Conservation (phyloP, 2,888 invertebrate species). For the Girardia tigrina region DNA sequence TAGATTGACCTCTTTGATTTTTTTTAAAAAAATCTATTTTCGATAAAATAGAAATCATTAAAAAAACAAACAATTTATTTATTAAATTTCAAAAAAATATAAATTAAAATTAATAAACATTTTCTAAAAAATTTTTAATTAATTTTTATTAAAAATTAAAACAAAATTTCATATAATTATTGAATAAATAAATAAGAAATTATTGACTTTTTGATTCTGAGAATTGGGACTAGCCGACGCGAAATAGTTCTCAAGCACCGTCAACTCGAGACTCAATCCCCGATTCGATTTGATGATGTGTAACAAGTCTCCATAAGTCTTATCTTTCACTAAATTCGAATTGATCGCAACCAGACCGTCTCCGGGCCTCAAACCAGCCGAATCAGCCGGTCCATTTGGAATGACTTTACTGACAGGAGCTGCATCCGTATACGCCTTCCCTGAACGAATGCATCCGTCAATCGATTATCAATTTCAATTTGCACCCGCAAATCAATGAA, state of each 20-base stretch:
- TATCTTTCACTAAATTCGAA: conserved; percentile 2
- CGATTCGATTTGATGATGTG: background rate
- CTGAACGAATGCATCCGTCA: conserved; percentile 21
- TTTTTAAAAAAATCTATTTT: no score
- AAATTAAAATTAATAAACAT: no score
- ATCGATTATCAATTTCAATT: no score
- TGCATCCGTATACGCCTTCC: conserved; percentile 9
- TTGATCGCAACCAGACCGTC: conserved; percentile 33
- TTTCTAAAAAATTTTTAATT: no score
- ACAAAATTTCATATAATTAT: no score
- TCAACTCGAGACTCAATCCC: conserved; percentile 1
- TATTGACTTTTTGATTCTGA: background rate
- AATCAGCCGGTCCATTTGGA: conserved; percentile 30
- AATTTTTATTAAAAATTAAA: no score
- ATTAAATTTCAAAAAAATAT: no score
- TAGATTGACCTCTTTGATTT: no score
- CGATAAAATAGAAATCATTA: no score
- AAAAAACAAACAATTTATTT: no score
- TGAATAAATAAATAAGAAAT: no score
- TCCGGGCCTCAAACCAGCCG: conserved; percentile 24
- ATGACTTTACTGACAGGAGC: conserved; percentile 30
- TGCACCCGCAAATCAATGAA: no score
- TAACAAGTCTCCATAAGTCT: background rate
- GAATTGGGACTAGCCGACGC: background rate
- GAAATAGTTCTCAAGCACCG: background rate